Evolutionary conservation across 2,797 vertebrate species (phyloP), one percentile per base, ranked within the genome.

Genomic region (Sorex maritimensis): DNA sequence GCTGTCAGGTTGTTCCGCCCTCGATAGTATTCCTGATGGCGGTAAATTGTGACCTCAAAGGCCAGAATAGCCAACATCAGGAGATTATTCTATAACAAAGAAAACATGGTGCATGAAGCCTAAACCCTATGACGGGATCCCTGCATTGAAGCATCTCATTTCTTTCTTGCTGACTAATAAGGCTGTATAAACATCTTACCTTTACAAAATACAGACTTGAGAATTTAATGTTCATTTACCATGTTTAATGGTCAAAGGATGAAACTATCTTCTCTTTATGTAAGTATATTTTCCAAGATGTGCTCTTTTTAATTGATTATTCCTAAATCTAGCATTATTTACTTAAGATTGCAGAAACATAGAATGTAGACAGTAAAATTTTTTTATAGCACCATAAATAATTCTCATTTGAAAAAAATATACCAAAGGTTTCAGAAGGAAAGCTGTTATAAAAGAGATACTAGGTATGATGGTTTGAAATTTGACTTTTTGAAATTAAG

Each of bases 41-140:
- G 99, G 96, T 99, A 99, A 97, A 99, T 98, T 63, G 99, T 99
- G 81, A 99, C 99, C 98, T 99, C 99, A 38, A 99, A 99, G 14
- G 98, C 99, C 97, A 99, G 95, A 95, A 99, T 98, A 73, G 99
- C 99, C 96, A 99, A 94, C 99, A 99, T 99, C 97, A 99, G 81
- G 72, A 99, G 98, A 89, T 99, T 99, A 97, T 99, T 98, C 99
- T 99, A 95, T 5, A 86, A 67, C 90, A 26, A 91, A 96, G 78
- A 26, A 94, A 95, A 58, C 88, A 49, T 49, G 85, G 4, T 81
- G 15, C 5, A 67, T 49, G 49, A 93, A 24, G 6, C 4, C 41
- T 38, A 26, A 1, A 11, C 49, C 78, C 87, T 68, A 3, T n/a
- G 8, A 63, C n/a, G 6, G 5, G 34, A 55, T 71, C 28, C 12